Evolutionary conservation across 1,140 invertebrate species (phyloP), one percentile per base, ranked within the genome.

Genomic region (Notospermus geniculatus): DNA sequence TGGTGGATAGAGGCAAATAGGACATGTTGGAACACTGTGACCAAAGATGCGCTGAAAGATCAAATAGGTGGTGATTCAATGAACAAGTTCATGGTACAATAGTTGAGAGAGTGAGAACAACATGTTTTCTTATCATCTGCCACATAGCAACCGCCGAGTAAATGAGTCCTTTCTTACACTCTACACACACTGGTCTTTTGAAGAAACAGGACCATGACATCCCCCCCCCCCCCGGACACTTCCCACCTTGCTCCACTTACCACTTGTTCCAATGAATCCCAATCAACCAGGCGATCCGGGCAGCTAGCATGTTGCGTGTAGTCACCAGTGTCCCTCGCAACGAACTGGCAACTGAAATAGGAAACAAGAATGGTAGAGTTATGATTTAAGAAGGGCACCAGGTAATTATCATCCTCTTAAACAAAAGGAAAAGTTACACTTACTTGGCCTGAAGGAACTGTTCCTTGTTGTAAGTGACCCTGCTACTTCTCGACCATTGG

Each of bases 381-480:
- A n/a, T n/a, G n/a, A n/a, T n/a, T n/a, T n/a, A n/a, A n/a, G n/a
- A n/a, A n/a, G n/a, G n/a, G n/a, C n/a, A n/a, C n/a, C n/a, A n/a
- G n/a, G n/a, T n/a, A n/a, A n/a, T n/a, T n/a, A n/a, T n/a, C n/a
- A n/a, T n/a, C n/a, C n/a, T n/a, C n/a, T n/a, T n/a, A n/a, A n/a
- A n/a, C n/a, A n/a, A n/a, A n/a, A n/a, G n/a, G n/a, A n/a, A n/a
- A n/a, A n/a, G n/a, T n/a, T n/a, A n/a, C 0, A 57, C 84, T 84
- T 85, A 95, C 92, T 95, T 95, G 36, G 92, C 92, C 83, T 95
- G 92, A 36, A 97, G 82, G 80, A 93, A 97, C 71, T 93, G 88
- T 78, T 97, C 91, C 79, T 94, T 93, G 80, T 91, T 93, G 79
- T 92, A 94, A 73, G 73, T 69, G 57, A 74, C 50, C 57, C 58